Evolutionary conservation across 2,113 vertebrate genomes (phyloP), one percentile per base, ranked within the genome.

Genomic region (Vidua chalybeata): DNA sequence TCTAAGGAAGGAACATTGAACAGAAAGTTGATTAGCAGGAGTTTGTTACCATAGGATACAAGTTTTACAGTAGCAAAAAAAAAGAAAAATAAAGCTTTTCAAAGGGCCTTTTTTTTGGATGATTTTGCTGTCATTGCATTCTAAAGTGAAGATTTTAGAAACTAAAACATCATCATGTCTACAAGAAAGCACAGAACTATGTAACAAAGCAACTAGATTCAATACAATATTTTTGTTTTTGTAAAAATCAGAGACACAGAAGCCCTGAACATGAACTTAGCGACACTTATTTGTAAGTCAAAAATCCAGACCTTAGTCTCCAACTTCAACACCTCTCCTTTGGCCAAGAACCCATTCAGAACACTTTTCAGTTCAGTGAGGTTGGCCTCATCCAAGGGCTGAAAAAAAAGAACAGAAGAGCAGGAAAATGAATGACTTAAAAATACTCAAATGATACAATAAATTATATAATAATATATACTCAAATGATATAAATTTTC

Each of bases 251-350:
- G 14, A 46, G 7, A 85, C 9, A 79, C 5, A 39, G 3, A 73
- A 66, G 7, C 9, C 19, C 4, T 45, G 59, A 58, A 76, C 2
- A 9, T 6, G 2, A 91, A 84, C 13, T 20, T 61, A 27, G 16
- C 59, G 12, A 58, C 39, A 56, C n/a, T 26, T 39, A 23, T 73
- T 43, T 64, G 12, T 12, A 73, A 85, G 21, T 58, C 6, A 79
- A 51, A 79, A 87, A 51, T 35, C 55, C 97, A 43, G 96, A 99
- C 99, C 99, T 99, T 99, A 61, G 98, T 98, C 89, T 99, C 98
- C 96, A 99, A 94, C 93, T 99, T 99, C 97, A 99, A 95, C 11
- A 98, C 91, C 80, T 99, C 99, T 91, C 98, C 98, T 96, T 99
- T 99, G 80, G 98, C 89, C 61, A 99, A 96, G 96, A 99, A 99